Base-by-base conservation (phyloP, 2,888 invertebrate species). In the Minunthozetes semirufus region DNA sequence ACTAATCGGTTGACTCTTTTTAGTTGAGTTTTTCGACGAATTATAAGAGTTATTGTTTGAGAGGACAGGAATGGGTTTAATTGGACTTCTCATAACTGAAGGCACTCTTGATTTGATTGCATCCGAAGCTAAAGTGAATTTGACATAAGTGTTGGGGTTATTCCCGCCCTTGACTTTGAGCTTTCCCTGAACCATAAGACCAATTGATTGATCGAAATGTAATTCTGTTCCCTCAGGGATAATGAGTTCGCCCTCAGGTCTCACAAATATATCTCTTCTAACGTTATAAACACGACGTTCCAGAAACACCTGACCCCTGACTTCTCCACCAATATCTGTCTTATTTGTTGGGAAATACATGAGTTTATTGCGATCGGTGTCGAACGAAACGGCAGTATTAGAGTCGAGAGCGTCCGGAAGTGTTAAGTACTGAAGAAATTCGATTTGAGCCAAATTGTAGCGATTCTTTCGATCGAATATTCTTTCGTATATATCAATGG, bases 121-220 rank as follows among this genome's bases (percentile, higher is more conserved):
- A 59, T 71, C 56, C 25, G 50, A 59, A 5, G 76, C 72, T 13
- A 75, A 27, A 11, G 78, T 78, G 75, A 80, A 79, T 19, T 76
- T 76, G 33, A 80, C 79, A 22, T 70, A 70, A 25, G 5, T 70
- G 17, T 80, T 72, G 17, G 77, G 75, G 11, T 77, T 72, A 17
- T 73, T 74, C 1, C 74, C 75, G 15, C 83, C 83, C 78, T 82
- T 82, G 33, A 82, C 82, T 22, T 92, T 92, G 63, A 97, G 84
- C 82, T 90, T 89, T 0, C 97, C 97, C 59, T 95, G 95, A 2
- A 98, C 90, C 90, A 99, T 93, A 87, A 99, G 93, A 11, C 97
- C 96, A 74, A 98, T 90, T 29, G 93, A 83, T 74, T 79, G 76
- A 74, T 93, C 92, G 83, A 99, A 99, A 78, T 86, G 83, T 19